These are phyloP conservation scores for Stramonita haemastoma DNA, from an alignment of 2,888 invertebrate species.

Conservation along the genomic window DNA sequence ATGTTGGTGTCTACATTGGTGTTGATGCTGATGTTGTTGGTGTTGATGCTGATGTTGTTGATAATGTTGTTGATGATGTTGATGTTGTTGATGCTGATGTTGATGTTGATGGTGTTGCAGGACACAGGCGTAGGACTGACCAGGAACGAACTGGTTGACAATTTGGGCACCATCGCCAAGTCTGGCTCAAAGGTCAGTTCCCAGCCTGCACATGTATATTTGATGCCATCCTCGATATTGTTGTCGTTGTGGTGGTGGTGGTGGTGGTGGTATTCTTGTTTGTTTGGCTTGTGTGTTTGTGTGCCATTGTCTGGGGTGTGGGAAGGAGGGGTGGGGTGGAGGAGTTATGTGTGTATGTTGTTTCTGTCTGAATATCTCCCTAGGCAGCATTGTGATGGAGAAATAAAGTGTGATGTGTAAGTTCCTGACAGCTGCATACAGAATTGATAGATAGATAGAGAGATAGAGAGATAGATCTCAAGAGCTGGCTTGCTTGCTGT, in stretches of 20 bases:
- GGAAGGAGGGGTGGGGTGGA: background rate
- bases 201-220: background rate
- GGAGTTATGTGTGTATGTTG: background rate
- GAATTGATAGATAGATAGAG: too few species aligned
- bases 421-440: too few species aligned
- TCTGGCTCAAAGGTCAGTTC: slow-evolving; percentile 91
- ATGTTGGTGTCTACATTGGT: background rate
- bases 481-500: too few species aligned
- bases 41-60: background rate
- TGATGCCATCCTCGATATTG: background rate
- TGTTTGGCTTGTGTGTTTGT: background rate
- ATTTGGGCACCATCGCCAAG: slow-evolving; percentile 96
- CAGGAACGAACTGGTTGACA: slow-evolving; percentile 91
- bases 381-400: too few species aligned
- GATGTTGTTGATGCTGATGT: background rate
- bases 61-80: background rate
- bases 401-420: too few species aligned
- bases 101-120: slow-evolving; percentile 76
- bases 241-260: background rate
- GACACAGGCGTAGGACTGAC: slow-evolving; percentile 97
- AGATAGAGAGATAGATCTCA: too few species aligned
- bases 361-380: background rate
- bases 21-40: background rate
- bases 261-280: background rate
- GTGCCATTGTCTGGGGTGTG: background rate